phyloP scores from a whole-genome alignment of 1,140 invertebrate genomes.

The Triops longicaudatus region DNA sequence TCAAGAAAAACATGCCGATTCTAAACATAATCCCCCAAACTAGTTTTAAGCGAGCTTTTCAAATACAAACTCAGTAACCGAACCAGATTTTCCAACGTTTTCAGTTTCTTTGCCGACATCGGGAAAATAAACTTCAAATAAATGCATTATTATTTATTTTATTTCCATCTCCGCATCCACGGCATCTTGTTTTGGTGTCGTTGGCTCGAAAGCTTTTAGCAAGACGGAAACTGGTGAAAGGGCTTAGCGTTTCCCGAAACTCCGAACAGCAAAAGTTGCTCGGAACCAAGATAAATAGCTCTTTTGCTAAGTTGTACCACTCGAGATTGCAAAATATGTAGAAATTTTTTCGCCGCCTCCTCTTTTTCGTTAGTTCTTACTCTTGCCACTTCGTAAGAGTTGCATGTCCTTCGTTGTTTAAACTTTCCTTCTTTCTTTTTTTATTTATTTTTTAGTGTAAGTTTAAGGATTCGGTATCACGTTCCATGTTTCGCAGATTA shows the following conservation, averaged over 20 bases:
- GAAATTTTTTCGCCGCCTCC: neutral
- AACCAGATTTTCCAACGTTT: too few relatives aligned
- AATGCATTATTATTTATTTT: too few relatives aligned
- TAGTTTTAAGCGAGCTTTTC: too few relatives aligned
- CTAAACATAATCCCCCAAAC: too few relatives aligned
- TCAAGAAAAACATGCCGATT: too few relatives aligned
- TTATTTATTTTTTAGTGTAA: neutral
- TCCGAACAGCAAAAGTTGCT: neutral
- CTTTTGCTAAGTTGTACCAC: neutral
- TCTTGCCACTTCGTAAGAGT: too few relatives aligned
- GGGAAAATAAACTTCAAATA: too few relatives aligned
- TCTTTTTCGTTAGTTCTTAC: neutral
- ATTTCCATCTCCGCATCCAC: too few relatives aligned
- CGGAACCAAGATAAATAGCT: neutral
- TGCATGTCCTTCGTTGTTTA: too few relatives aligned
- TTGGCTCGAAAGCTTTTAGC: neutral
- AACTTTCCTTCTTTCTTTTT: neutral
- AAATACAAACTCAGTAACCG: too few relatives aligned
- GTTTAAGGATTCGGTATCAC: neutral
- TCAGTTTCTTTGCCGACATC: too few relatives aligned
- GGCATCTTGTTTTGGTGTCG: too few relatives aligned
- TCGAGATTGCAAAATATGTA: neutral
- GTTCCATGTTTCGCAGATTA: neutral
- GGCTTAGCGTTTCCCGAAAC: neutral
- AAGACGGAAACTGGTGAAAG: neutral